phyloP scores from a whole-genome alignment of 2,888 invertebrate genomes.

The Sinhomidia bicolor region DNA sequence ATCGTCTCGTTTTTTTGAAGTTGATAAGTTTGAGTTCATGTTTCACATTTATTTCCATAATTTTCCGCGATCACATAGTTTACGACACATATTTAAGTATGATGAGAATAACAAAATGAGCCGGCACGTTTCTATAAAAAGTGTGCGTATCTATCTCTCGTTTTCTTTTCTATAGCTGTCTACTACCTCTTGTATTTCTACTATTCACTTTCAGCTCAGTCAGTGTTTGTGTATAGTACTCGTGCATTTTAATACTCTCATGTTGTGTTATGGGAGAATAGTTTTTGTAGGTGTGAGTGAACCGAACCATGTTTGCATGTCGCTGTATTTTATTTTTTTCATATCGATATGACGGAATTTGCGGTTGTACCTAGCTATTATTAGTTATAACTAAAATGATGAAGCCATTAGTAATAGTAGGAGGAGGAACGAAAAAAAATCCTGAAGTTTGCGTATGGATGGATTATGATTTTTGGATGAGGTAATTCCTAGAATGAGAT shows the following conservation, averaged over 20 bases:
- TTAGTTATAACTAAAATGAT: not conserved
- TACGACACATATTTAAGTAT: conserved; percentile 71
- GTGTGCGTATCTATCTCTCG: not conserved
- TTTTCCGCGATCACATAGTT: conserved; percentile 63
- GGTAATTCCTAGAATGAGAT: conserved; percentile 59
- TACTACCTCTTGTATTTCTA: too few species aligned
- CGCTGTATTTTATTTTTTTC: conserved; percentile 1
- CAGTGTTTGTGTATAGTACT: too few species aligned
- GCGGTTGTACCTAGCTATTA: not conserved
- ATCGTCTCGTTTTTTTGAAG: conserved; percentile 73
- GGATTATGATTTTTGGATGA: conserved; percentile 67
- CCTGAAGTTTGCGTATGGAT: conserved; percentile 37
- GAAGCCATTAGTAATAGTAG: conserved; percentile 4
- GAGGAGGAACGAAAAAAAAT: not conserved
- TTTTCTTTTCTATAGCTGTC: too few species aligned
- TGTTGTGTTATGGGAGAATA: conserved; percentile 36
- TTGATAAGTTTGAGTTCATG: conserved; percentile 78
- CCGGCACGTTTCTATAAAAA: conserved; percentile 57
- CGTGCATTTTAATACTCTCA: not conserved
- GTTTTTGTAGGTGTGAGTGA: conserved; percentile 46
- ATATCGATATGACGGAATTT: conserved; percentile 21
- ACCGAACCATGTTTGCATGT: conserved; percentile 25
- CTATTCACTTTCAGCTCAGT: not conserved
- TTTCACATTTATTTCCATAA: conserved; percentile 77
- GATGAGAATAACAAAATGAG: conserved; percentile 65